Base-by-base conservation (phyloP, 37 sponge, comb jelly and placozoan genomes). In the Geodia barretti region DNA sequence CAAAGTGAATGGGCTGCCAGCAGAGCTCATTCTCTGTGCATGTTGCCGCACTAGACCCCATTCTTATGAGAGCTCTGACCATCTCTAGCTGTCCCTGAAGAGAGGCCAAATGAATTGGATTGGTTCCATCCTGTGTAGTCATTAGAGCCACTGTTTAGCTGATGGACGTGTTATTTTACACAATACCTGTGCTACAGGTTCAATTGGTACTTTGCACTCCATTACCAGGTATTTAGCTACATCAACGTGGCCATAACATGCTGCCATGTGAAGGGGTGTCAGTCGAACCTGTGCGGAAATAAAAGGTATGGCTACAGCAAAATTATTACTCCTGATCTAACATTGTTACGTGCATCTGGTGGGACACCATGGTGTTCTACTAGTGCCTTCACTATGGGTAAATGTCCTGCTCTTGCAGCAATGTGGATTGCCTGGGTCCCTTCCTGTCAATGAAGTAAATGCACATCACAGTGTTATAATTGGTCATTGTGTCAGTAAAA, bases 71-170 rank as follows among this genome's bases (percentile, higher is more conserved):
- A 64, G 29, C 8, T 64, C 38, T 79, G 7, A 65, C 4, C 67
- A 64, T 79, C 25, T 36, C 26, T n/a, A 79, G 17, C 2, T 79
- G 17, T 41, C 79, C 79, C n/a, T 4, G 30, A 33, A 4, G 26
- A n/a, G 41, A 4, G 3, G 79, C 79, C 2, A 64, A 64, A 64
- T 79, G 79, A 65, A 79, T 65, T 64, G 79, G 79, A n/a, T 41
- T 67, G 1, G 7, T 39, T 67, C 79, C 79, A 39, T 79, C 69
- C 79, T 79, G 42, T 24, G 38, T 29, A 29, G 24, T 19, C 8
- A 20, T 63, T 8, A 19, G 28, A 64, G 23, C 11, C n/a, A 66
- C 24, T 11, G n/a, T n/a, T 20, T 66, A 28, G 9, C 24, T 20
- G 25, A 66, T 66, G 68, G 25, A 11, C 9, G 8, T 9, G 30